Evolutionary conservation across 2,113 vertebrate genomes (phyloP).

Genomic region (Centropristis striata): DNA sequence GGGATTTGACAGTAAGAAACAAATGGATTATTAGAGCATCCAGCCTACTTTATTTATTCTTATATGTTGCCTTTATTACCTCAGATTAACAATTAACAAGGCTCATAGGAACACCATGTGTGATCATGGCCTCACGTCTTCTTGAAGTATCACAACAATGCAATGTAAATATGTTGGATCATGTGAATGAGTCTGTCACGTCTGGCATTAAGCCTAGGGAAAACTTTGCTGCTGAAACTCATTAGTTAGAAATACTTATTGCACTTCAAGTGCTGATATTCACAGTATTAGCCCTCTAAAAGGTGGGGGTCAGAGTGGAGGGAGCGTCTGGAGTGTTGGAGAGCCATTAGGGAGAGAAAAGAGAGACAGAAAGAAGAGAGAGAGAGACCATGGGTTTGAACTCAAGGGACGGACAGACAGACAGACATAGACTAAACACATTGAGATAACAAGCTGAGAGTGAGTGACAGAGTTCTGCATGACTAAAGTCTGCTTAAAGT

Average conservation of each 20-base stretch:
- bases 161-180: constrained; percentile 7
- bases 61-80: neutral
- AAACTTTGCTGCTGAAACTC: constrained; percentile 25
- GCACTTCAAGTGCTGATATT: constrained; percentile 38
- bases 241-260: constrained; percentile 42
- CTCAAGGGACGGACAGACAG: constrained; percentile 49
- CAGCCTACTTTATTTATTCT: neutral
- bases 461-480: constrained; percentile 47
- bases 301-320: constrained; percentile 37
- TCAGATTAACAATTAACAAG: neutral
- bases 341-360: constrained; percentile 37
- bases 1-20: neutral
- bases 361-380: constrained; percentile 37
- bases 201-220: constrained; percentile 6
- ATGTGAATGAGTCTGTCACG: constrained; percentile 3
- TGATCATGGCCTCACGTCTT: constrained; percentile 9
- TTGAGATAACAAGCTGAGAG: constrained; percentile 62
- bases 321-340: constrained; percentile 33
- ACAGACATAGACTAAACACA: constrained; percentile 80
- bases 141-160: constrained; percentile 40
- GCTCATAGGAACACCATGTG: constrained; percentile 10
- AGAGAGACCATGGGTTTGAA: constrained; percentile 42
- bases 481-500: constrained; percentile 39
- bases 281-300: constrained; percentile 46
- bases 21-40: neutral